Percentiles rank a stretch among this genome's conserved stretches.
Evolutionary conservation across 2,797 vertebrate genomes (phyloP).

Genomic region (Thripadectes ignobilis): DNA sequence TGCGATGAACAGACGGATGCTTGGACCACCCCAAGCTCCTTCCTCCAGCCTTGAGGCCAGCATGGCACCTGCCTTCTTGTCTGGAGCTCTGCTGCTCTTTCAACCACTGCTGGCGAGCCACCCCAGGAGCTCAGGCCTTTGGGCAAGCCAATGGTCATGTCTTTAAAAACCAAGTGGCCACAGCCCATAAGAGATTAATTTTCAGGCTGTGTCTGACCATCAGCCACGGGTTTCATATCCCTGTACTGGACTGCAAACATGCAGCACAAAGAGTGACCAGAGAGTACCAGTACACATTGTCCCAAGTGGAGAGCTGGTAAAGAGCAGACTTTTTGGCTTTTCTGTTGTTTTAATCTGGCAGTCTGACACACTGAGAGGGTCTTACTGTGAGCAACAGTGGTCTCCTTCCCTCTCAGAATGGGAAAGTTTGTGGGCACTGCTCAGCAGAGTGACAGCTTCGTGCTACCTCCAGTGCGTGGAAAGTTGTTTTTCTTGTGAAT

Average conservation of each 20-base stretch:
- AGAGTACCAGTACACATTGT: accelerated
- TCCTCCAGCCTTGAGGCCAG: not conserved
- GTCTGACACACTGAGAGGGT: not conserved
- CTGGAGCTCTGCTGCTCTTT: not conserved
- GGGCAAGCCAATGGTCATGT: not conserved
- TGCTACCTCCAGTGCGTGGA: not conserved
- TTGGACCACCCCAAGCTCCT: accelerated
- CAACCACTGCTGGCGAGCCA: not conserved
- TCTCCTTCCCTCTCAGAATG: not conserved
- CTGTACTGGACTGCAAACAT: not conserved
- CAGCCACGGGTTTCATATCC: not conserved
- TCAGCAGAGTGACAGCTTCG: not conserved
- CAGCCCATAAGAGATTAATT: not conserved
- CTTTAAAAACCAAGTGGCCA: not conserved
- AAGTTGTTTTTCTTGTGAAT: not conserved
- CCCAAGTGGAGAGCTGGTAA: not conserved
- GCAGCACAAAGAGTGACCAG: not conserved
- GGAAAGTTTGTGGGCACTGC: not conserved
- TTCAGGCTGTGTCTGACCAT: not conserved
- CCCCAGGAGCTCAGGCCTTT: not conserved
- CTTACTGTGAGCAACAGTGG: not conserved
- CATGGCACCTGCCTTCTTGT: not conserved
- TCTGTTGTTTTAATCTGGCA: not conserved
- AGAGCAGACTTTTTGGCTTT: not conserved
- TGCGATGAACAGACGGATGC: accelerated